phyloP scores from a whole-genome alignment of 1,140 invertebrate species.

The Calycopis cecrops region DNA sequence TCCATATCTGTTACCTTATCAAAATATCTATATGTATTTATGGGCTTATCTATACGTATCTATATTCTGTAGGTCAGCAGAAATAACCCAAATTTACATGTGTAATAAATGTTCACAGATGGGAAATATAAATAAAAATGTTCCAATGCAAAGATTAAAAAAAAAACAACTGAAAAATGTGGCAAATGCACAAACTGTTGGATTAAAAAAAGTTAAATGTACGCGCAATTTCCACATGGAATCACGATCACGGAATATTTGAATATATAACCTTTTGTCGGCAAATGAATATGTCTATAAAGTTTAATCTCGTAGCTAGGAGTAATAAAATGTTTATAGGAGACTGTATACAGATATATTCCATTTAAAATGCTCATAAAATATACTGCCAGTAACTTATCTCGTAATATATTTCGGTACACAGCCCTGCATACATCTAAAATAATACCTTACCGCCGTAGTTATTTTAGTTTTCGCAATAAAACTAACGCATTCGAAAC shows the following conservation, averaged over 20 bases:
- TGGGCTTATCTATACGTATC: too few relatives aligned
- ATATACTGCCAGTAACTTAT: conserved; percentile 17
- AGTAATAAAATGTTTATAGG: conserved; percentile 20
- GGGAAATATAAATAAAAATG: too few relatives aligned
- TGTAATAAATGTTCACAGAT: too few relatives aligned
- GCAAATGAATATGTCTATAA: neutral
- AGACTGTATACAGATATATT: conserved; percentile 15
- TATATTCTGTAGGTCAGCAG: too few relatives aligned
- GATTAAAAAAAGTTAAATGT: too few relatives aligned
- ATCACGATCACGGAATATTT: conserved; percentile 11
- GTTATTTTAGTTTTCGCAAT: conserved; percentile 57
- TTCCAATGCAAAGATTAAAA: too few relatives aligned
- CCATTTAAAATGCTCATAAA: conserved; percentile 22
- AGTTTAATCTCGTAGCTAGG: neutral
- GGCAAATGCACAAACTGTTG: too few relatives aligned
- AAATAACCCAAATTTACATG: too few relatives aligned
- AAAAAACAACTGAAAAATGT: too few relatives aligned
- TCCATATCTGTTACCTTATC: too few relatives aligned
- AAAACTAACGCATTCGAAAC: conserved; percentile 46
- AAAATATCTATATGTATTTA: too few relatives aligned
- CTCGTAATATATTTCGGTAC: conserved; percentile 30
- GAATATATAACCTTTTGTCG: conserved; percentile 2
- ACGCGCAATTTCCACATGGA: neutral
- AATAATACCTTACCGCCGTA: conserved; percentile 57
- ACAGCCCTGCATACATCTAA: conserved; percentile 41